Percentiles rank a stretch among this genome's conserved stretches.
Conservation (phyloP, 2,888 invertebrate genomes). For the Callinectes sapidus region DNA sequence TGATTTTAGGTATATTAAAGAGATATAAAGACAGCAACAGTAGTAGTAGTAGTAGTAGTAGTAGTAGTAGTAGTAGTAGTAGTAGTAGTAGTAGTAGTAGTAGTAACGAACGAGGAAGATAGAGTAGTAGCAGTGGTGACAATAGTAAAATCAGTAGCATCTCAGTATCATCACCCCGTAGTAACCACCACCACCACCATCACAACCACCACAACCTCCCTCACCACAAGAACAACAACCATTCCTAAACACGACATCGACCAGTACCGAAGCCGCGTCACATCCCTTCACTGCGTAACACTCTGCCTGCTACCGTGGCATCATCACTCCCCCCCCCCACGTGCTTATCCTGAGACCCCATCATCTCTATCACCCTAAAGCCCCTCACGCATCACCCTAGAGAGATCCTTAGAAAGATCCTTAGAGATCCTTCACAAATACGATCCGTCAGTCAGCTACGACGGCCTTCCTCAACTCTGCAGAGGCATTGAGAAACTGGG, state of each 20-base stretch:
- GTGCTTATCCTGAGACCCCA: too few relatives aligned
- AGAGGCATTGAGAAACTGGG: too few relatives aligned
- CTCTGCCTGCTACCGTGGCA: too few relatives aligned
- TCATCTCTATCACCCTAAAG: background rate
- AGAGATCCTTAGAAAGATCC: background rate
- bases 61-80: background rate
- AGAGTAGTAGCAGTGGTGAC: background rate
- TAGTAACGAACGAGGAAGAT: background rate
- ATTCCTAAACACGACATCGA: too few relatives aligned
- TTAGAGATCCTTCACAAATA: background rate
- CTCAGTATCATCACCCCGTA: background rate
- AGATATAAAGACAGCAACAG: too few relatives aligned
- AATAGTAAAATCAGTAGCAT: background rate
- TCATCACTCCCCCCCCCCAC: too few relatives aligned
- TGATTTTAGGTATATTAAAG: too few relatives aligned
- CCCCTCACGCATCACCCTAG: background rate
- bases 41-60: background rate
- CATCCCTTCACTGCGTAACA: too few relatives aligned
- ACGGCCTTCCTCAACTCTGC: too few relatives aligned
- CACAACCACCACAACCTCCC: background rate
- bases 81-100: slow-evolving; percentile 16
- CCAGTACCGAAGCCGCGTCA: too few relatives aligned
- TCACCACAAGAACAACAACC: background rate
- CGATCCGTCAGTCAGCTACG: background rate
- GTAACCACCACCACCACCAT: background rate